phyloP scores from a whole-genome alignment of 2,797 vertebrate species.

The Artibeus jamaicensis region DNA sequence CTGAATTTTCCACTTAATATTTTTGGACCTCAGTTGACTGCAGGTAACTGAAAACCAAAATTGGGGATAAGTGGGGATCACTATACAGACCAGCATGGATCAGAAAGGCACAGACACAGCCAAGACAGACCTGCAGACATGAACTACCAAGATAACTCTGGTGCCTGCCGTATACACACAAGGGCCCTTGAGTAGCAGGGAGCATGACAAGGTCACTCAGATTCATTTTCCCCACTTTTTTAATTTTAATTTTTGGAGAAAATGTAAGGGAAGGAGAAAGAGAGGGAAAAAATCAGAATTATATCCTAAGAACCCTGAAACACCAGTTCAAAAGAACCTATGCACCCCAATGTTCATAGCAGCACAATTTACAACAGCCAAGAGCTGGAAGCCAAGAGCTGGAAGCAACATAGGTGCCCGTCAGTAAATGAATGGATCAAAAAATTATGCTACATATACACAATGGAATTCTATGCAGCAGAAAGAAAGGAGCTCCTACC shows the following conservation, averaged over 20 bases:
- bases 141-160: background rate
- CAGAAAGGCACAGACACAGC: accelerated
- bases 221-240: background rate
- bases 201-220: background rate
- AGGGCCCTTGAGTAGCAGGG: background rate
- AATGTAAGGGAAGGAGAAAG: background rate
- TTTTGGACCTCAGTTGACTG: background rate
- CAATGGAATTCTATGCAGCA: too few species aligned
- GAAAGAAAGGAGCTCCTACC: too few species aligned
- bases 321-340: too few species aligned
- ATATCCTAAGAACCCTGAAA: too few species aligned
- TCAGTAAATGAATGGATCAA: too few species aligned
- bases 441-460: too few species aligned
- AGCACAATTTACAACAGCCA: too few species aligned
- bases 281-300: too few species aligned
- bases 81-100: background rate
- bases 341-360: too few species aligned
- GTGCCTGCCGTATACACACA: background rate
- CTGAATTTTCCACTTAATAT: background rate
- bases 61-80: background rate
- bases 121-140: accelerated
- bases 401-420: too few species aligned
- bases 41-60: background rate
- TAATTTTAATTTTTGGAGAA: background rate
- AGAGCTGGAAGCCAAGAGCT: too few species aligned